phyloP scores from a whole-genome alignment of 2,797 vertebrate genomes.

The Salmo trutta region DNA sequence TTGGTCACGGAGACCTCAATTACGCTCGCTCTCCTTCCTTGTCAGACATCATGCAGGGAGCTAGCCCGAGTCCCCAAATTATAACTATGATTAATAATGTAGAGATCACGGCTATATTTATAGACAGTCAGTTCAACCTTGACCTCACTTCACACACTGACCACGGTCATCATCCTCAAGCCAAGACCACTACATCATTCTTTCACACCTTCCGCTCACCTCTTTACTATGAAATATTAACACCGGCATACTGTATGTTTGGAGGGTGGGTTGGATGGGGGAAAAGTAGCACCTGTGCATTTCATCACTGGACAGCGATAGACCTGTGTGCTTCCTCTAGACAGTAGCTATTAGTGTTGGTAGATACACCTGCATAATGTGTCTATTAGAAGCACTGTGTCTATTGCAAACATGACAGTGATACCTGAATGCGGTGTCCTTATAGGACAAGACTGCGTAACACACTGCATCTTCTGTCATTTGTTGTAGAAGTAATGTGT shows the following conservation, averaged over 20 bases:
- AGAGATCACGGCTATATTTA: constrained; percentile 52
- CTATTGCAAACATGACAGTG: constrained; percentile 7
- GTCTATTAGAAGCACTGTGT: constrained; percentile 16
- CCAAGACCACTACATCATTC: constrained; percentile 51
- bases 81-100: constrained; percentile 58
- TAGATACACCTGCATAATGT: constrained; percentile 16
- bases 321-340: constrained; percentile 26
- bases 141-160: constrained; percentile 57
- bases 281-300: constrained; percentile 30
- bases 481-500: neutral
- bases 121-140: constrained; percentile 67
- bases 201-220: constrained; percentile 53
- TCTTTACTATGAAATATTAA: constrained; percentile 60
- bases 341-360: constrained; percentile 7
- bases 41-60: constrained; percentile 31
- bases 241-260: constrained; percentile 39
- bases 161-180: constrained; percentile 32
- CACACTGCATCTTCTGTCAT: neutral
- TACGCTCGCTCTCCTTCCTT: neutral
- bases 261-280: neutral
- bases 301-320: constrained; percentile 41
- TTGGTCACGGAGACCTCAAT: neutral
- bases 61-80: constrained; percentile 57
- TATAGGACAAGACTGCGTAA: neutral
- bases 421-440: neutral